A percentile compares a stretch with the other conserved stretches of the same genome.
These are phyloP conservation scores for Limanda limanda DNA, from an alignment of 2,113 vertebrate genomes.

Conservation along the genomic window DNA sequence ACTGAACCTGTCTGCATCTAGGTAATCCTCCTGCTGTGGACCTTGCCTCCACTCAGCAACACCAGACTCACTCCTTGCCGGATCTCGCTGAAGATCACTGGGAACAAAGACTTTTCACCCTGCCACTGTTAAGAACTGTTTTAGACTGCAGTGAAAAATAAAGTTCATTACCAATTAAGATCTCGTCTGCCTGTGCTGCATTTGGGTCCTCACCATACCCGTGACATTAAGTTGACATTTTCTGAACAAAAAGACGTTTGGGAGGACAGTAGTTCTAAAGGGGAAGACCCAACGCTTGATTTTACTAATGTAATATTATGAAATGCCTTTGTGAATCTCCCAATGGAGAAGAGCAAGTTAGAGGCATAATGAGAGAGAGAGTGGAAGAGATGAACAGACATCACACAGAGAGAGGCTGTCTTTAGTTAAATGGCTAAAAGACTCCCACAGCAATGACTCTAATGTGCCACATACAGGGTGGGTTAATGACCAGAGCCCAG, in stretches of 20 bases:
- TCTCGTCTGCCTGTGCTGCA: too few relatives aligned
- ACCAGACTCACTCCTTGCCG: too few relatives aligned
- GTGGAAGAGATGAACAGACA: conserved; percentile 21
- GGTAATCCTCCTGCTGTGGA: too few relatives aligned
- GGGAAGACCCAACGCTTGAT: conserved; percentile 13
- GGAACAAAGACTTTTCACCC: too few relatives aligned
- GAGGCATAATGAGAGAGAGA: conserved; percentile 27
- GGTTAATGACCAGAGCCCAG: conserved; percentile 34
- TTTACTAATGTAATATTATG: conserved; percentile 35
- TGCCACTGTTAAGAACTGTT: too few relatives aligned
- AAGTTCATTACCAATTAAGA: too few relatives aligned
- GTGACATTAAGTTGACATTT: conserved; percentile 50
- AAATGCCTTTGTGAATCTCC: conserved; percentile 44
- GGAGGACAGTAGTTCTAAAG: conserved; percentile 7
- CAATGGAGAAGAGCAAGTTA: conserved; percentile 3
- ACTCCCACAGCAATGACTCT: conserved; percentile 27
- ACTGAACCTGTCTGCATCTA: too few relatives aligned
- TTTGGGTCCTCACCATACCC: too few relatives aligned
- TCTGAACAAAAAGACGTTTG: conserved; percentile 11
- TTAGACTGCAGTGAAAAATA: too few relatives aligned
- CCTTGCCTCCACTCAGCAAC: too few relatives aligned
- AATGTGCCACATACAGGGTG: conserved; percentile 30
- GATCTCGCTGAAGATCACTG: too few relatives aligned
- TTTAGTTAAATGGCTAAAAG: conserved; percentile 41
- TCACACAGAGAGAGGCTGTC: conserved; percentile 34